Evolutionary conservation across 2,888 invertebrate species (phyloP), one percentile per base, ranked within the genome.

Genomic region (Pycnomerus fuliginosus): DNA sequence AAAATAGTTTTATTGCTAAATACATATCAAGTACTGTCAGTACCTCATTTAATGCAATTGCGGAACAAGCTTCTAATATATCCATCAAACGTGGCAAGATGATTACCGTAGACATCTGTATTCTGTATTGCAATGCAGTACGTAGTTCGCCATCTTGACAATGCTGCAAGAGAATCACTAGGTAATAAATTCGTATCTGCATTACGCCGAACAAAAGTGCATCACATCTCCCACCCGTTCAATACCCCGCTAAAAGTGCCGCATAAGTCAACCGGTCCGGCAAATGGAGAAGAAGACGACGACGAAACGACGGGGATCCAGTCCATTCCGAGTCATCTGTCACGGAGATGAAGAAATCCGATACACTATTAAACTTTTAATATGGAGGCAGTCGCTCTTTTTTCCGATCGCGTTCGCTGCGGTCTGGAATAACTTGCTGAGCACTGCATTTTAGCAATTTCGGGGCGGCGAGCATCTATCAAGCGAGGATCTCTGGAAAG

Each of bases 381-480:
- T 43, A 43, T 43, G 37, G 22, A 16, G 27, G 10, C 13, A n/a
- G n/a, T 12, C 10, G 12, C 32, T 11, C 32, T 8, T 20, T 20
- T 20, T 23, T 3, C 10, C 14, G 30, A 14, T 22, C 14, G 5
- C 17, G n/a, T 16, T 16, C 13, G 17, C 11, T 31, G 51, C 44
- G 41, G 41, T 39, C 30, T 10, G 24, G 11, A 34, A 44, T 58
- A 62, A 58, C n/a, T n/a, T 63, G 64, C 64, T 62, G 65, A 65
- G 56, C 57, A 56, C 43, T 64, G 65, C 67, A 61, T 65, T 65
- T 67, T 65, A 55, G 65, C 62, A 63, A 65, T 67, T 67, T 66
- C 55, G 56, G 53, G 59, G 60, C 50, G 25, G 34, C 55, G 58
- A 54, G 59, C 62, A 65, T 67, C 64, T 61, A 65, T 65, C 66